Base-by-base conservation (phyloP, 2,797 vertebrate species). In the Pempheris klunzingeri region DNA sequence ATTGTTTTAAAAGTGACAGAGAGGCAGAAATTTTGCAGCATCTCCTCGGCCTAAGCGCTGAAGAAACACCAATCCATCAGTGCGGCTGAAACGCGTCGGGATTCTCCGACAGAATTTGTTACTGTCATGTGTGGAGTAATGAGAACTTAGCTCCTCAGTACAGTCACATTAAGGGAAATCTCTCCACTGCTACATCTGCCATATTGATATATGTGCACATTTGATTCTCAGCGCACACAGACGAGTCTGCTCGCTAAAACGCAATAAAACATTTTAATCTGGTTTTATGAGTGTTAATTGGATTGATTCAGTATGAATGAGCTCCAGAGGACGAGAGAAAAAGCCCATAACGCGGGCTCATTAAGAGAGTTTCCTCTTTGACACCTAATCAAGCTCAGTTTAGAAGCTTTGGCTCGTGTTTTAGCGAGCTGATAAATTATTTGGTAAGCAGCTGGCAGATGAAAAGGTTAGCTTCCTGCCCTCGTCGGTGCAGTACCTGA, bases 201-300 rank as follows among this genome's bases (percentile, higher is more conserved):
- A 5, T 7, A 14, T 55, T 81, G 87, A 90, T 74, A 3, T 41
- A 78, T 39, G 77, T 13, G 38, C 71, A 54, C 26, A 5, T 75
- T 76, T 82, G 83, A 82, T 83, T 75, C 41, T 44, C 6, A 32
- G 30, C 6, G 65, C 67, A 58, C 70, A 20, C 52, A 71, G 74
- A 85, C 76, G 20, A 61, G 76, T 73, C 8, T 1, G 52, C 74
- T 50, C 60, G 5, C 78, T 67, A 41, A 75, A 89, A 81, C 1
- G 52, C 77, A 82, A 82, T 89, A 85, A 88, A 93, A 82, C 81
- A 82, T 86, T 85, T 90, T 86, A 76, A 88, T 91, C 88, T 74
- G 46, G 60, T 83, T 46, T 87, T 75, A 75, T 61, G 67, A 43
- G 73, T 70, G 74, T 74, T 91, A 89, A 91, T 88, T 83, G 78